Conservation (phyloP, 2,888 invertebrate genomes). For the Eupeodes luniger region DNA sequence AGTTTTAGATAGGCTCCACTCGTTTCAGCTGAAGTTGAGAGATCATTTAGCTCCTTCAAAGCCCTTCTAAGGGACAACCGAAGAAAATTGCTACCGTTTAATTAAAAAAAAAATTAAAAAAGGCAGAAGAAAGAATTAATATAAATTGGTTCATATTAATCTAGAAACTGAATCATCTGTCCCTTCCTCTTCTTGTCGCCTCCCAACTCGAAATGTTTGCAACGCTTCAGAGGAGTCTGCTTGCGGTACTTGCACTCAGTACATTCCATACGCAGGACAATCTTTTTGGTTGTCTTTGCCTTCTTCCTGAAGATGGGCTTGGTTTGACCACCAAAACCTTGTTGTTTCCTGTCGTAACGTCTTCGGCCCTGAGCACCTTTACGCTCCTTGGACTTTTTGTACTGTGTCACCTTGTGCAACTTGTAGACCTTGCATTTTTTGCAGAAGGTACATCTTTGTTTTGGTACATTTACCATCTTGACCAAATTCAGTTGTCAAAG, state of each 20-base stretch:
- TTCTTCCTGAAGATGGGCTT: slow-evolving; percentile 99
- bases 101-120: too few relatives aligned
- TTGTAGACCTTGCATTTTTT: slow-evolving; percentile 99
- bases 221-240: slow-evolving; percentile 98
- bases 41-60: too few relatives aligned
- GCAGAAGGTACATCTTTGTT: slow-evolving; percentile 99
- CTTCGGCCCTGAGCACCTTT: slow-evolving; percentile 98
- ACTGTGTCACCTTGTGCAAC: slow-evolving; percentile 99
- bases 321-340: slow-evolving; percentile 99
- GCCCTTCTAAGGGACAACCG: too few relatives aligned
- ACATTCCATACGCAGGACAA: slow-evolving; percentile 99
- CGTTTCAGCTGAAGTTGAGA: too few relatives aligned
- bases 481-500: slow-evolving; percentile 79
- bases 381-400: slow-evolving; percentile 99
- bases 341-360: slow-evolving; percentile 99
- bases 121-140: slow-evolving; percentile 60
- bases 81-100: too few relatives aligned
- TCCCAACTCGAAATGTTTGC: slow-evolving; percentile 99
- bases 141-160: slow-evolving; percentile 77
- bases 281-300: slow-evolving; percentile 99
- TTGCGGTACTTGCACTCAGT: slow-evolving; percentile 99
- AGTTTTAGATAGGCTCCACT: too few relatives aligned
- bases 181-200: slow-evolving; percentile 99
- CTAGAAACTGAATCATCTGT: slow-evolving; percentile 99
- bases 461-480: slow-evolving; percentile 95